Evolutionary conservation across 2,797 vertebrate genomes (phyloP), one percentile per base, ranked within the genome.

Genomic region (Sebastes baramenuke): DNA sequence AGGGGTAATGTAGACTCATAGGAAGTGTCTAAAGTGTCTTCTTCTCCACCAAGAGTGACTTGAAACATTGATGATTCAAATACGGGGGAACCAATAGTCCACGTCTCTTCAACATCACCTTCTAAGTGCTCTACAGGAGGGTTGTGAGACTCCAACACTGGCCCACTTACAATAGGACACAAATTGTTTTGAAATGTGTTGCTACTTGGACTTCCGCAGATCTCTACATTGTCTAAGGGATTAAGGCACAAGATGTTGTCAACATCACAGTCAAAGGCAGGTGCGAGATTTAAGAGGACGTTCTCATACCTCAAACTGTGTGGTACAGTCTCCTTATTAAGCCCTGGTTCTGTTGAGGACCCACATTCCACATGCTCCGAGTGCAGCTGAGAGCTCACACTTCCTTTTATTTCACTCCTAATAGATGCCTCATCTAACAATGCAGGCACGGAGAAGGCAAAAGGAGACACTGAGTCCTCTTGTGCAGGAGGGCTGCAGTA

Each of bases 211-310:
- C 30, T 34, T 36, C 8, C 4, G 16, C 24, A 16, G 32, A 22
- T 0, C 0, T 30, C 54, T 12, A 13, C 30, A 16, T 59, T 6
- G 11, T 27, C 14, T 4, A 67, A 54, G 1, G 84, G 89, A 77
- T 77, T 91, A 29, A 94, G 89, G 30, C 80, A 89, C 56, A 94
- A 79, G n/a, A 93, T 88, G 29, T 79, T 66, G 1, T 93, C 85
- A 9, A 88, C 60, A 1, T 94, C 85, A 14, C 42, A 29, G 32
- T 93, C 87, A 46, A 95, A 93, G 0, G 22, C 62, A 56, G 55
- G 20, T 10, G 22, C 27, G 2, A 16, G 11, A 22, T 77, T 59
- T 9, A 30, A 14, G 1, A 46, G 8, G 8, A 56, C 10, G 1
- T 27, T 32, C 4, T 72, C 18, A 59, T 2, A 30, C 20, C 12